A percentile compares a stretch with the other conserved stretches of the same genome.
These are phyloP conservation scores for Arctia plantaginis DNA, from an alignment of 2,888 invertebrate genomes.

Conservation along the genomic window DNA sequence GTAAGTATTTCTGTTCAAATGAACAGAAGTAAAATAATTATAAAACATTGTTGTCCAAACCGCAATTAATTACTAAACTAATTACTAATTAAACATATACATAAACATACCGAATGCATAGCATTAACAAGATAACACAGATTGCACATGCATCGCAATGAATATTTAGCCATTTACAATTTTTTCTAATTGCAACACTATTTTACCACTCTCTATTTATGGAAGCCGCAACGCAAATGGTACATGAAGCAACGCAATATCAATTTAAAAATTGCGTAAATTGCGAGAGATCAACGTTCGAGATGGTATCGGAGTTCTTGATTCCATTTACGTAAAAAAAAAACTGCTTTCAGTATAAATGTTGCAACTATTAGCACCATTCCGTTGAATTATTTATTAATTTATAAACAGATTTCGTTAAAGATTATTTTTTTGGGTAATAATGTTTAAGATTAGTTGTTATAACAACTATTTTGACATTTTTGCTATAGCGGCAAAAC, in stretches of 20 bases:
- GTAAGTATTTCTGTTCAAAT: too few relatives aligned
- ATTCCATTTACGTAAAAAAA: slow-evolving; percentile 33
- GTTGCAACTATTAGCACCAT: slow-evolving; percentile 9
- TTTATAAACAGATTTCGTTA: background rate
- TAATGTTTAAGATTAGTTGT: background rate
- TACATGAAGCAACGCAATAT: slow-evolving; percentile 33
- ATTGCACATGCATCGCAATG: slow-evolving; percentile 16
- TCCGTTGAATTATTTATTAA: background rate
- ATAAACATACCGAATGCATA: background rate
- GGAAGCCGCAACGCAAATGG: slow-evolving; percentile 33
- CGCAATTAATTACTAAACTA: background rate
- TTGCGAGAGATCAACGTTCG: slow-evolving; percentile 23
- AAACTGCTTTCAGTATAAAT: background rate
- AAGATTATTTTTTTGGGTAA: background rate
- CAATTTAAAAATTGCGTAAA: slow-evolving; percentile 43
- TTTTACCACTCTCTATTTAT: slow-evolving; percentile 34
- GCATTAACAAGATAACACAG: background rate
- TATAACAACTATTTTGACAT: background rate
- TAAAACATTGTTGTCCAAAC: background rate
- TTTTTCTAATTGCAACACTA: slow-evolving; percentile 36
- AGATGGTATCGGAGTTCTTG: slow-evolving; percentile 37
- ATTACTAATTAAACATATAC: background rate
- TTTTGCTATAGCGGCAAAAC: background rate
- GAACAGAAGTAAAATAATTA: too few relatives aligned
- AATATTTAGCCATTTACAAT: slow-evolving; percentile 19